Evolutionary conservation across 2,888 invertebrate genomes (phyloP), one percentile per base, ranked within the genome.

Genomic region (Ferdinandea cuprea): DNA sequence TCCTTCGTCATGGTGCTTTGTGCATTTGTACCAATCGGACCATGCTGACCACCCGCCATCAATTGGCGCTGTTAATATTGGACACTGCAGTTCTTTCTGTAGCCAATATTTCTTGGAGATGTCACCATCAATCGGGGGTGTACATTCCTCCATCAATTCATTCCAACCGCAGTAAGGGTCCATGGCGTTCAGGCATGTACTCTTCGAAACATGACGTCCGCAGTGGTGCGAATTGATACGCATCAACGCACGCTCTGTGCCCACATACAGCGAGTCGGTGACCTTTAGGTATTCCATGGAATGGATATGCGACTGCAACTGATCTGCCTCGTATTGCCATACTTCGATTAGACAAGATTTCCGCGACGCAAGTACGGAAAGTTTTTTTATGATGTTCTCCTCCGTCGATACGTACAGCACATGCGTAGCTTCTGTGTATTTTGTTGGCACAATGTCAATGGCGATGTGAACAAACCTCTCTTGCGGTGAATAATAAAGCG

Each of bases 151-250:
- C 11, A 93, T 91, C 4, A 94, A 92, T 85, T 95, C 95, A 90
- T 98, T 95, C 98, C 98, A 98, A 0, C 97, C 98, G 90, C 98
- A 98, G 89, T 98, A 97, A 0, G 98, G 98, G 91, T 98, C 98
- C 91, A 95, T 95, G 0, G 97, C 95, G 86, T 95, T 95, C 44
- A 96, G 89, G 89, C 98, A 98, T 6, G 95, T 94, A 7, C 93
- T 91, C 59, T 93, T 92, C 6, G 94, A 94, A 7, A 92, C 92
- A 90, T 96, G 95, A 1, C 97, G 93, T 32, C 92, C 91, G 87
- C 98, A 98, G 46, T 96, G 95, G 81, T 95, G 94, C 0, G 95
- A 94, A 0, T 96, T 94, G 63, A 98, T 93, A 35, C 95, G 94
- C 40, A 95, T 89, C 3, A 97, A 92, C 1, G 93, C 93, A 0